Evolutionary conservation across 1,140 invertebrate genomes (phyloP).

Genomic region (Sminthurides bifidus): DNA sequence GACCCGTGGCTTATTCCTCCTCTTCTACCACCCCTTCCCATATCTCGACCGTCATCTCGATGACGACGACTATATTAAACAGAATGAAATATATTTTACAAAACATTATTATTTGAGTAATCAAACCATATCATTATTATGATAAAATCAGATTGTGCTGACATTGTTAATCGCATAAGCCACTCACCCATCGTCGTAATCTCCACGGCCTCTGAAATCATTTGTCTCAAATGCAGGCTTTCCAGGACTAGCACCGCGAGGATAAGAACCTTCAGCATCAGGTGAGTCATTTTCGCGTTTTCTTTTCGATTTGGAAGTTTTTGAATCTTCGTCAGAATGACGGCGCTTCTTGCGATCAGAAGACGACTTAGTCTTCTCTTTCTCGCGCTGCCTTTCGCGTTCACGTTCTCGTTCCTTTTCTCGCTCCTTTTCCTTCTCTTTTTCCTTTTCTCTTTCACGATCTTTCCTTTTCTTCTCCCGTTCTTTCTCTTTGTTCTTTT

Average conservation of each 20-base stretch:
- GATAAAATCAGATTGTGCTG: no score
- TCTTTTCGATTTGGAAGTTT: constrained; percentile 15
- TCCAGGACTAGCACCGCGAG: constrained; percentile 52
- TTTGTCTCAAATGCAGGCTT: neutral
- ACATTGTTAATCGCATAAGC: no score
- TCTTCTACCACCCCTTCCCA: constrained; percentile 37
- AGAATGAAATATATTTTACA: neutral
- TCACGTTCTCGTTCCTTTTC: constrained; percentile 18
- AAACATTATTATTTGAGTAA: no score
- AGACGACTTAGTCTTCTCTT: neutral
- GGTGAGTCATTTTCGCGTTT: constrained; percentile 43
- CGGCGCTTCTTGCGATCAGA: constrained; percentile 15
- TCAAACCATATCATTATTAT: no score
- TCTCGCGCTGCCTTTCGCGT: constrained; percentile 17
- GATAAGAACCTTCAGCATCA: constrained; percentile 64
- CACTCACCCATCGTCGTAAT: neutral
- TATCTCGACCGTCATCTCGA: neutral
- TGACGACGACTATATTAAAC: neutral
- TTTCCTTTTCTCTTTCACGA: constrained; percentile 17
- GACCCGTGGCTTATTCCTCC: constrained; percentile 41
- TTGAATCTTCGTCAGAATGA: constrained; percentile 11
- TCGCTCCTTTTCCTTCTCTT: constrained; percentile 5
- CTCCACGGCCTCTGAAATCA: neutral
- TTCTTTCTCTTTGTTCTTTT: constrained; percentile 8
- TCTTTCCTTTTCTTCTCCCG: constrained; percentile 6